Percentiles rank a stretch among this genome's conserved stretches.
These are phyloP conservation scores for Tetranychus urticae DNA, from an alignment of 1,140 invertebrate genomes.

Conservation along the genomic window DNA sequence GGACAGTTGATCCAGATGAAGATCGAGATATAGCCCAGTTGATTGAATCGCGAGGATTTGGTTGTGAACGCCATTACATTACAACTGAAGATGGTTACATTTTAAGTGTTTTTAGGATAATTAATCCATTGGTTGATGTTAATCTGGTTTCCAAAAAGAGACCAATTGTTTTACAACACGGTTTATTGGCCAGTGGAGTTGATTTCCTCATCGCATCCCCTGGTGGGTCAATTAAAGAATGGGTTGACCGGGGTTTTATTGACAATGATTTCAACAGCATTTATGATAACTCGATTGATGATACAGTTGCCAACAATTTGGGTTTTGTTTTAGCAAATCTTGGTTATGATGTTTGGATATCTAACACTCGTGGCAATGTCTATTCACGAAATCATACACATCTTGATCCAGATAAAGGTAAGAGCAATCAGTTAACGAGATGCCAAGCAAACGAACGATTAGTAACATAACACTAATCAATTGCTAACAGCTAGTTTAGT, in stretches of 20 bases:
- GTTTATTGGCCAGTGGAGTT: slow-evolving; percentile 42
- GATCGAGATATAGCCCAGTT: neutral
- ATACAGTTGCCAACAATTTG: neutral
- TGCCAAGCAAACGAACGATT: too few relatives aligned
- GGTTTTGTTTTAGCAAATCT: slow-evolving; percentile 4
- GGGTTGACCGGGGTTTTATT: neutral
- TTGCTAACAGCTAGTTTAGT: neutral
- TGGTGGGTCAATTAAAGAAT: neutral
- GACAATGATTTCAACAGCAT: neutral
- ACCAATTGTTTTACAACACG: slow-evolving; percentile 39
- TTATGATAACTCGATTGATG: neutral
- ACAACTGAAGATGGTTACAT: slow-evolving; percentile 45
- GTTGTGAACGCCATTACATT: slow-evolving; percentile 24
- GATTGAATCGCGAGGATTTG: slow-evolving; percentile 4
- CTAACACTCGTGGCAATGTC: slow-evolving; percentile 22
- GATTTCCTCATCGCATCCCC: slow-evolving; percentile 35
- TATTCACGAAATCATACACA: slow-evolving; percentile 18
- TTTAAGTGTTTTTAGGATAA: slow-evolving; percentile 30
- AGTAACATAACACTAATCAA: neutral
- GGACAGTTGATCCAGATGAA: neutral
- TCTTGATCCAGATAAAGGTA: neutral
- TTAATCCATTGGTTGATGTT: neutral
- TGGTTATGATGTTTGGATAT: slow-evolving; percentile 23
- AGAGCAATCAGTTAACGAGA: too few relatives aligned
- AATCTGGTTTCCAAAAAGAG: neutral